Base-by-base conservation (phyloP, 2,888 invertebrate genomes). In the Penaeus monodon region DNA sequence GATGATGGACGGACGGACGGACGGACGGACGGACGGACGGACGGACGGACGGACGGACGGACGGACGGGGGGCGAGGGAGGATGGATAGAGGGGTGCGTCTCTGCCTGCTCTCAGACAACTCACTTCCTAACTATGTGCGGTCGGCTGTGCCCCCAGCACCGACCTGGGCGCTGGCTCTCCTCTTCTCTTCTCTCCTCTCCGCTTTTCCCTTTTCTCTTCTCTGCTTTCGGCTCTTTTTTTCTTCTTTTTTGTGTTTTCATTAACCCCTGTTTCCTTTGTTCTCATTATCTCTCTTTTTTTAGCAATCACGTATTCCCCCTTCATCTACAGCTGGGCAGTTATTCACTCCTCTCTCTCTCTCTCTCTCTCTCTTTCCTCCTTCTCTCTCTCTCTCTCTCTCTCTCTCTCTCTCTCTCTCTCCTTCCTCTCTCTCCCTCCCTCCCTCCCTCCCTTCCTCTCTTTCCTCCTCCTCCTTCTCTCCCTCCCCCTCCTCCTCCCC, bases 311-410 rank as follows among this genome's bases (percentile, higher is more conserved):
- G 33, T 49, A 33, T 64, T 76, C 65, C 20, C 27, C 20, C 27
- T 76, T 65, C 63, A 29, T 74, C 74, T 76, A 29, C 65, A n/a
- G 77, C 44, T 70, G 24, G 38, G 20, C n/a, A 22, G 4, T 33
- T 82, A 27, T 82, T 64, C 73, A 33, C 73, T 73, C 49, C 24
- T 49, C 49, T 7, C 57, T 38, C 77, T 57, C 77, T 77, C 77
- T n/a, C 44, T 20, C 77, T 77, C 77, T 57, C 77, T 57, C 57
- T 49, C n/a, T 64, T 27, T 63, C 63, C 64, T 64, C 64, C 44
- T 49, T 77, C 77, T 77, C 2, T 49, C 24, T 57, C 73, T 22
- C 33, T 44, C 49, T 63, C 73, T 27, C 44, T n/a, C 66, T 27
- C 65, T 3, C 74, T 27, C 24, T 17, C 0, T 29, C 76, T 29